Evolutionary conservation across 2,797 vertebrate species (phyloP).

Genomic region (Tapirus indicus): DNA sequence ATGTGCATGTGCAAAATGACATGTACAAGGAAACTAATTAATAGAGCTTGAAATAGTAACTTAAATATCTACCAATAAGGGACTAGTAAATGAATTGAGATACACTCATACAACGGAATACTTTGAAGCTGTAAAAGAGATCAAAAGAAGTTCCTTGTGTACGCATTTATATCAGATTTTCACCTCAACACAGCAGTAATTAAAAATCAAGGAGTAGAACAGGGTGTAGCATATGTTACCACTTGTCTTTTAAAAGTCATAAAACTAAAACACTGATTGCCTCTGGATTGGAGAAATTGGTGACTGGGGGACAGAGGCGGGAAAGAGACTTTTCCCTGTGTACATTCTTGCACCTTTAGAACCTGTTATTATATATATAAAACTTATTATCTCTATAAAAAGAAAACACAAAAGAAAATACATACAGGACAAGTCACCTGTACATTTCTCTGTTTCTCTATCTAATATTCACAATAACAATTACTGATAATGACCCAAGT

Average conservation of each 20-base stretch:
- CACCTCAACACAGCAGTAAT: background rate
- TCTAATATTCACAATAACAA: background rate
- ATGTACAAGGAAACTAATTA: background rate
- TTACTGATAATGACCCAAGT: background rate
- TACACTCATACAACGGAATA: background rate
- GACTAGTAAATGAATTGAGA: background rate
- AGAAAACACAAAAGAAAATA: conserved; percentile 35
- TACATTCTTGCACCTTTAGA: background rate
- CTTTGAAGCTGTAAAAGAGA: background rate
- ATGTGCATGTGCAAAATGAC: background rate
- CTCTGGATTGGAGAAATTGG: background rate
- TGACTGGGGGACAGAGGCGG: background rate
- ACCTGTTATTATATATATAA: too few species aligned
- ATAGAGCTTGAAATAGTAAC: background rate
- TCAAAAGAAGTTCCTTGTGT: background rate
- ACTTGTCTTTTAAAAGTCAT: conserved; percentile 2
- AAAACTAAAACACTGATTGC: background rate
- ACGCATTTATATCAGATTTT: background rate
- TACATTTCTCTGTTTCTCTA: background rate
- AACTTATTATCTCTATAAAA: background rate
- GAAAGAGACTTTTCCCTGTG: background rate
- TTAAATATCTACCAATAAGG: background rate
- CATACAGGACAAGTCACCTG: background rate
- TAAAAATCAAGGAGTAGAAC: background rate
- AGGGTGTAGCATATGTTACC: background rate